These are phyloP conservation scores for Strigops habroptila DNA, from an alignment of 2,113 vertebrate species.

Conservation along the genomic window DNA sequence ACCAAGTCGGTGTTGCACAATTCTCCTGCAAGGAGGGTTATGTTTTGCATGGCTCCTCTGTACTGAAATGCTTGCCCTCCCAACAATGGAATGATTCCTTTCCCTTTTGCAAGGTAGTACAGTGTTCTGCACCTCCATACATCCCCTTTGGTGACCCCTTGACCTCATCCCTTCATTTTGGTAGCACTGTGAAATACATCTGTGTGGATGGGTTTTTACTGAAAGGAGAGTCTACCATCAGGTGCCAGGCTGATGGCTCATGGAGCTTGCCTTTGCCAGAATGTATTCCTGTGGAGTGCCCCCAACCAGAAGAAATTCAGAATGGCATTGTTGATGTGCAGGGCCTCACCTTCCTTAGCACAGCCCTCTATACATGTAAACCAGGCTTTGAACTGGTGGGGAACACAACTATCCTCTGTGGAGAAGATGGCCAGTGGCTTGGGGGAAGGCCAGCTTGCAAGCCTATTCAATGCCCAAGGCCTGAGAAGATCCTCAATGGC, in stretches of 20 bases:
- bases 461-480: slow-evolving; percentile 85
- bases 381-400: slow-evolving; percentile 87
- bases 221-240: slow-evolving; percentile 72
- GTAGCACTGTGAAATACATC: slow-evolving; percentile 80
- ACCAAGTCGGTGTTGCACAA: slow-evolving; percentile 81
- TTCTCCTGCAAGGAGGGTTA: slow-evolving; percentile 91
- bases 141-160: slow-evolving; percentile 83
- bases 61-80: slow-evolving; percentile 84
- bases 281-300: slow-evolving; percentile 92
- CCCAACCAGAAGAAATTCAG: slow-evolving; percentile 88
- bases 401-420: slow-evolving; percentile 89
- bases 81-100: slow-evolving; percentile 94
- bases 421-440: slow-evolving; percentile 91
- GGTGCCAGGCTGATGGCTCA: slow-evolving; percentile 81
- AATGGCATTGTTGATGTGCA: slow-evolving; percentile 94
- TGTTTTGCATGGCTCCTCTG: slow-evolving; percentile 80
- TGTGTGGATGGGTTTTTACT: slow-evolving; percentile 92
- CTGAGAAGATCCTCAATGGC: slow-evolving; percentile 83
- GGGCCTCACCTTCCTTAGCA: slow-evolving; percentile 95
- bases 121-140: slow-evolving; percentile 83
- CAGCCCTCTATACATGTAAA: slow-evolving; percentile 91
- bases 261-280: slow-evolving; percentile 90
- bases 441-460: slow-evolving; percentile 87
- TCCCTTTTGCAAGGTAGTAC: slow-evolving; percentile 86
- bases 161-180: slow-evolving; percentile 75